Evolutionary conservation across 2,797 vertebrate genomes (phyloP), one percentile per base, ranked within the genome.

Genomic region (Pseudochirops cupreus): DNA sequence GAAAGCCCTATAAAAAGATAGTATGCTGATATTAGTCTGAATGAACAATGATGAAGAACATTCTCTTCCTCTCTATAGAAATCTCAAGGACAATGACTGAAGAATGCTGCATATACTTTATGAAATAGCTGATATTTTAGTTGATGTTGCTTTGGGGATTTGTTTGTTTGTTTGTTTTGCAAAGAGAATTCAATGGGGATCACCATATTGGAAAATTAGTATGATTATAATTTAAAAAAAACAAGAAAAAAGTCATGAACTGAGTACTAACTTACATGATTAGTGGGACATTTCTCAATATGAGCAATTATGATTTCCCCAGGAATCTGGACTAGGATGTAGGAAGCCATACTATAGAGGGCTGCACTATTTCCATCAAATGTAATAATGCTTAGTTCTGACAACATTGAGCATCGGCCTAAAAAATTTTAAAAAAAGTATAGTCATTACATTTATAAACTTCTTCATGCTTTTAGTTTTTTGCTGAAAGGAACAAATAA

Each of bases 351-450:
- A 95, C 99, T 99, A 95, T 99, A 99, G 87, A 99, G 98, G 26
- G 99, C 99, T 93, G 99, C 99, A 28, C 99, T 99, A 98, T 99
- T 99, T 96, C 99, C 99, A 97, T 99, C 99, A 94, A 99, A 99
- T 0, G 99, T 99, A 96, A 99, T 99, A 92, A 99, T 98, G 26
- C 99, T 99, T 94, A 99, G 98, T 98, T 99, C 99, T 95, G 99
- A 99, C 98, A 99, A 99, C 96, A 99, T 98, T 58, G 99, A 99
- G 98, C 99, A 99, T 57, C 99, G 99, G 98, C 99, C 99, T 99
- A 97, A 56, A 93, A 97, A 95, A 97, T 24, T 9, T 52, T 9
- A 10, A 97, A 91, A 93, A 53, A 0, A 94, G 5, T 9, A 12
- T 1, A 94, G 33, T 87, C 5, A 59, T n/a, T 56, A 67, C 56